Percentiles rank a stretch among this genome's conserved stretches.
These are phyloP conservation scores for Columba guinea DNA, from an alignment of 2,797 vertebrate species.

Conservation along the genomic window DNA sequence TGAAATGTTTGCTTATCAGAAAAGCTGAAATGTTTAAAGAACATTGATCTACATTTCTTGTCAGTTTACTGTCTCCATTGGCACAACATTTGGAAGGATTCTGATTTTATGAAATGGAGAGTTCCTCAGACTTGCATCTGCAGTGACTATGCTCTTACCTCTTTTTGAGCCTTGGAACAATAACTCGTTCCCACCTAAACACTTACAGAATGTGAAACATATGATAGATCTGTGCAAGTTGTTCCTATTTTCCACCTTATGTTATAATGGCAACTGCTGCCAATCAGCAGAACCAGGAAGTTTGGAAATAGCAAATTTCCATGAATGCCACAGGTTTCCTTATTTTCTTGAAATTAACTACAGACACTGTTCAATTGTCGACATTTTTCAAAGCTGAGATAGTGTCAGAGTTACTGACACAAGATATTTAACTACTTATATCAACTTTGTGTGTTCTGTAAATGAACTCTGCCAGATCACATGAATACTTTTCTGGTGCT, in stretches of 20 bases:
- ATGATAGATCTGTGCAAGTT: slow-evolving; percentile 69
- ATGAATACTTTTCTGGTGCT: neutral
- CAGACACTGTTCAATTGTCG: neutral
- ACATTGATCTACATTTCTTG: slow-evolving; percentile 66
- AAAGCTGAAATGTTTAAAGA: slow-evolving; percentile 70
- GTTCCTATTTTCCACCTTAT: slow-evolving; percentile 67
- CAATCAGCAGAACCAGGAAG: slow-evolving; percentile 50
- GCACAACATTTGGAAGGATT: slow-evolving; percentile 67
- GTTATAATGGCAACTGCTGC: slow-evolving; percentile 56
- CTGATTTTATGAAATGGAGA: slow-evolving; percentile 60
- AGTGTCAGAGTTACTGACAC: neutral
- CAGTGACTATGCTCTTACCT: slow-evolving; percentile 43
- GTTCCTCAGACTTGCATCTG: slow-evolving; percentile 62
- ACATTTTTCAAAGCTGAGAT: neutral
- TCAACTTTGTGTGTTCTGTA: neutral
- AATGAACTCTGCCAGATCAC: slow-evolving; percentile 3
- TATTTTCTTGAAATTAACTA: slow-evolving; percentile 30
- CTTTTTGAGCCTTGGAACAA: slow-evolving; percentile 66
- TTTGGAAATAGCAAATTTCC: neutral
- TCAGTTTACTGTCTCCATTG: slow-evolving; percentile 70
- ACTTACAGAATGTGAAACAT: slow-evolving; percentile 67
- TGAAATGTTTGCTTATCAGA: slow-evolving; percentile 68
- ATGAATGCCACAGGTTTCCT: neutral
- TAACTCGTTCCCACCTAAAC: slow-evolving; percentile 62
- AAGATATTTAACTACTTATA: neutral